Percentiles rank a stretch among this genome's conserved stretches.
phyloP scores from a whole-genome alignment of 2,888 invertebrate genomes.

The Parnassius mnemosyne region DNA sequence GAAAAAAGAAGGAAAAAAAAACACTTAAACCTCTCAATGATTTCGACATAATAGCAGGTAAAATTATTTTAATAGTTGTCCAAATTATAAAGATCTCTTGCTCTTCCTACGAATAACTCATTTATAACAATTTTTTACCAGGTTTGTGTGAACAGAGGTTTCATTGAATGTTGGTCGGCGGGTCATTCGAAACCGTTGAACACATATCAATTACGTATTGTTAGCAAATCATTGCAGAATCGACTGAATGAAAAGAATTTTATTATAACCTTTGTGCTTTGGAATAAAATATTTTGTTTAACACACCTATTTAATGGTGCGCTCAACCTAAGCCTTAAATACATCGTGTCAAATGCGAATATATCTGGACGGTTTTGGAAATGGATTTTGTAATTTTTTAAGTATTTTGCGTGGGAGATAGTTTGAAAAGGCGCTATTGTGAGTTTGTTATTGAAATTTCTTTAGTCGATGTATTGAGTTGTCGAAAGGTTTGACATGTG shows the following conservation, averaged over 20 bases:
- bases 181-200: conserved; percentile 61
- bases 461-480: conserved; percentile 41
- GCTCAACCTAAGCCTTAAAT: conserved; percentile 20
- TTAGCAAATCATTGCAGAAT: conserved; percentile 57
- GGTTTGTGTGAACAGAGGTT: not conserved
- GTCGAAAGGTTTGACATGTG: conserved; percentile 42
- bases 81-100: conserved; percentile 34
- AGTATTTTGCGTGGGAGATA: conserved; percentile 42
- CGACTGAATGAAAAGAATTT: conserved; percentile 57
- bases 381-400: conserved; percentile 27
- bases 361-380: not conserved
- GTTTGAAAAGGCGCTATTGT: conserved; percentile 36
- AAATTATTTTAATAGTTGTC: conserved; percentile 34
- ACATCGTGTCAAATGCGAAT: not conserved
- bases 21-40: conserved; percentile 49
- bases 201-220: conserved; percentile 73
- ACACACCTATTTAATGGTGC: conserved; percentile 23
- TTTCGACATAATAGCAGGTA: conserved; percentile 60
- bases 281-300: conserved; percentile 39
- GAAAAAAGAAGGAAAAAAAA: conserved; percentile 44
- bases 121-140: not conserved
- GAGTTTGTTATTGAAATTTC: conserved; percentile 48
- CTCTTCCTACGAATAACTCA: not conserved
- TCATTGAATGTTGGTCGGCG: not conserved
- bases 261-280: conserved; percentile 49